Conservation (phyloP, 2,113 vertebrate species). For the Trinectes maculatus region DNA sequence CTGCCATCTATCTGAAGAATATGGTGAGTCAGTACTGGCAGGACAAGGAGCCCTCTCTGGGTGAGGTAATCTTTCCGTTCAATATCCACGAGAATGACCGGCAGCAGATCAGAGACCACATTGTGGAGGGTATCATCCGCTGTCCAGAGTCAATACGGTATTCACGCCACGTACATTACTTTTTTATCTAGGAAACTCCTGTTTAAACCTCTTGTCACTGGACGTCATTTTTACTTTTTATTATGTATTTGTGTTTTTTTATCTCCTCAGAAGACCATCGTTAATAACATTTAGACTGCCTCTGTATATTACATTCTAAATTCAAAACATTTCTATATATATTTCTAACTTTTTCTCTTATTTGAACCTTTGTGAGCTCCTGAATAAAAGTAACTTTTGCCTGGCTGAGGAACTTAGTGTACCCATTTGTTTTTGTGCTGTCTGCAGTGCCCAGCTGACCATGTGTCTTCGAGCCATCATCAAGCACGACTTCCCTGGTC, state of each 20-base stretch:
- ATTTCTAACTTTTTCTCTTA: not conserved
- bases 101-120: constrained; percentile 94
- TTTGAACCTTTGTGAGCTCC: not conserved
- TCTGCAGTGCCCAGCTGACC: constrained; percentile 89
- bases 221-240: not conserved
- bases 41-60: constrained; percentile 90
- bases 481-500: constrained; percentile 95
- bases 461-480: constrained; percentile 95
- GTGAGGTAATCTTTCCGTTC: constrained; percentile 92
- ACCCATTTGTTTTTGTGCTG: not conserved
- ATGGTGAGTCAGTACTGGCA: constrained; percentile 99
- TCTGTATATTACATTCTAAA: not conserved
- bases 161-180: not conserved
- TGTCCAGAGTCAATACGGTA: constrained; percentile 96
- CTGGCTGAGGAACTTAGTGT: too few species aligned
- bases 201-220: too few species aligned
- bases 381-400: too few species aligned
- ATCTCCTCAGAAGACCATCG: too few species aligned
- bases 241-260: not conserved
- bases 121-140: constrained; percentile 95
- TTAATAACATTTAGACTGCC: not conserved
- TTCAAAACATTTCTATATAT: not conserved
- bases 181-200: not conserved
- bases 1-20: constrained; percentile 99
- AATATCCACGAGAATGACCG: constrained; percentile 98